These are phyloP conservation scores for Macaria liturata DNA, from an alignment of 2,888 invertebrate species.

Conservation along the genomic window DNA sequence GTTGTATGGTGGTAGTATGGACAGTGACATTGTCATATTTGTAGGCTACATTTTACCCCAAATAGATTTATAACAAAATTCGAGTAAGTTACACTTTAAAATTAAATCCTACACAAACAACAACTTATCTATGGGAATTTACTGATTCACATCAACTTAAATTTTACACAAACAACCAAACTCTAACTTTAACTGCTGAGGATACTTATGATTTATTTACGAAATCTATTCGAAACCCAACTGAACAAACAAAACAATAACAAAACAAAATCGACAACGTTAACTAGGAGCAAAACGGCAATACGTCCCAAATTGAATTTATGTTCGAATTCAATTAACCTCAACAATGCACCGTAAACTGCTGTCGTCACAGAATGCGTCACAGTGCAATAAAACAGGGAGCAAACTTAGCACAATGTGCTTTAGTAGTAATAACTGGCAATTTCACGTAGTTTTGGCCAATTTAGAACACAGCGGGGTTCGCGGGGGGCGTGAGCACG, in stretches of 20 bases:
- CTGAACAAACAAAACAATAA: background rate
- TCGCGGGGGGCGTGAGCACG: constrained; percentile 5
- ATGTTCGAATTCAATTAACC: constrained; percentile 21
- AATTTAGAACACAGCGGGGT: constrained; percentile 22
- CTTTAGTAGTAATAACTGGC: constrained; percentile 16
- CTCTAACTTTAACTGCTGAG: too few relatives aligned
- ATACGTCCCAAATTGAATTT: constrained; percentile 3
- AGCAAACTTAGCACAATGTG: constrained; percentile 16
- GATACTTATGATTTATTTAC: too few relatives aligned
- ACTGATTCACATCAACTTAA: too few relatives aligned
- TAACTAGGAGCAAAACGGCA: background rate
- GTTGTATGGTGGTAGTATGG: too few relatives aligned
- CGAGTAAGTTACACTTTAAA: too few relatives aligned
- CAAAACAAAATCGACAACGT: background rate
- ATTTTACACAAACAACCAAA: too few relatives aligned
- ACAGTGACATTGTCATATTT: too few relatives aligned
- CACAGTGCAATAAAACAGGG: constrained; percentile 23
- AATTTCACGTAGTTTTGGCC: constrained; percentile 20
- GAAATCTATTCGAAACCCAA: too few relatives aligned
- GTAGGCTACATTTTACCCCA: too few relatives aligned
- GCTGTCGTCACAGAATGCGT: constrained; percentile 17
- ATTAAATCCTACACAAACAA: too few relatives aligned
- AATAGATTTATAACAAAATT: too few relatives aligned
- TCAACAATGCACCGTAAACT: constrained; percentile 13
- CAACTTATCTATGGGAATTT: too few relatives aligned